These are phyloP conservation scores for Oryzias woworae DNA, from an alignment of 2,113 vertebrate genomes.

Conservation along the genomic window DNA sequence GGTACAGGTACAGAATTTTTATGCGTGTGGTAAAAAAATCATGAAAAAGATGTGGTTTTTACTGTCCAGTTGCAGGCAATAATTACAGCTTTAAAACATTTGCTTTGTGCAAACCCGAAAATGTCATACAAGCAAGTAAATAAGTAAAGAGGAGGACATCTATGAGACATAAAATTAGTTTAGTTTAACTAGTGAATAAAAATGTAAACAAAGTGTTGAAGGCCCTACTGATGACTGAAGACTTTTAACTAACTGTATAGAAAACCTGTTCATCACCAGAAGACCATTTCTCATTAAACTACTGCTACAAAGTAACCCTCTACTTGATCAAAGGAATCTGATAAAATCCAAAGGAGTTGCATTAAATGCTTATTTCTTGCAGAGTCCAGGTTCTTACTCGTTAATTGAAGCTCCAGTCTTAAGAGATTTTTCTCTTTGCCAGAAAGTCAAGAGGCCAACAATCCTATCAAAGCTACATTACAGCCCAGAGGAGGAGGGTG, in stretches of 20 bases:
- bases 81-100: not conserved
- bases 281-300: constrained; percentile 21
- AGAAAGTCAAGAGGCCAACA: constrained; percentile 20
- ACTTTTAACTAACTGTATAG: constrained; percentile 2
- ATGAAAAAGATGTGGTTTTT: too few relatives aligned
- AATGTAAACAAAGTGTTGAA: constrained; percentile 11
- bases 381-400: constrained; percentile 12
- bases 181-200: constrained; percentile 25
- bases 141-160: constrained; percentile 19
- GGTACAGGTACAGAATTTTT: too few relatives aligned
- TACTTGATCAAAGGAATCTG: constrained; percentile 20
- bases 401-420: constrained; percentile 9
- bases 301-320: constrained; percentile 10
- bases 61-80: too few relatives aligned
- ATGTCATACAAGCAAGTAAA: constrained; percentile 20
- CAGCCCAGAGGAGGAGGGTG: constrained; percentile 11
- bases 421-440: constrained; percentile 19
- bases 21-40: too few relatives aligned
- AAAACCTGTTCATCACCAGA: constrained; percentile 7
- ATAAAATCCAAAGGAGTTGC: constrained; percentile 2
- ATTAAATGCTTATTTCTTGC: constrained; percentile 7
- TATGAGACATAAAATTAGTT: constrained; percentile 8
- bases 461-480: constrained; percentile 20
- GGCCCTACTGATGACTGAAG: constrained; percentile 4
- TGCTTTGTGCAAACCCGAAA: not conserved